These are phyloP conservation scores for Glaucomys volans DNA, from an alignment of 2,113 vertebrate genomes.

Conservation along the genomic window DNA sequence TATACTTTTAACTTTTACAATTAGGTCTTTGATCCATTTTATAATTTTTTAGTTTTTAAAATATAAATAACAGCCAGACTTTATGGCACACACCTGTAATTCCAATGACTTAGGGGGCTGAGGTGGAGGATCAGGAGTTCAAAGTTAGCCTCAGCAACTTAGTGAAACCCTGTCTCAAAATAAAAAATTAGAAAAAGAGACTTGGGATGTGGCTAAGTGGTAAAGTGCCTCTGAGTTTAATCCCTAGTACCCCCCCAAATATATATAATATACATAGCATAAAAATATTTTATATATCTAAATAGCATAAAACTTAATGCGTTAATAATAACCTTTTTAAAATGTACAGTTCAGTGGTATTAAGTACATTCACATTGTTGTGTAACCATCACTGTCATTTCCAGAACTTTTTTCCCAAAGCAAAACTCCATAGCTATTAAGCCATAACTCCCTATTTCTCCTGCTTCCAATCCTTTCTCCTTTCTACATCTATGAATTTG, in stretches of 20 bases:
- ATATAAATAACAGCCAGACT: not conserved
- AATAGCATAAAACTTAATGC: not conserved
- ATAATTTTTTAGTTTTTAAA: not conserved
- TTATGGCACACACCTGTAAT: too few species aligned
- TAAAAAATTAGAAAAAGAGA: too few species aligned
- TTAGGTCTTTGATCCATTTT: not conserved
- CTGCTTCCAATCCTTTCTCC: not conserved
- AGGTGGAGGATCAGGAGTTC: too few species aligned
- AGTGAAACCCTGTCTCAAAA: too few species aligned
- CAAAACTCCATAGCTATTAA: not conserved
- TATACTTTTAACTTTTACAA: not conserved
- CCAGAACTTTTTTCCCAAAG: not conserved
- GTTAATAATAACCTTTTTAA: not conserved
- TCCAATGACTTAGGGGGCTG: too few species aligned
- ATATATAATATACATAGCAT: too few species aligned
- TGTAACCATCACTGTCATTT: not conserved
- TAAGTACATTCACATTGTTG: not conserved
- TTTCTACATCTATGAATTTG: not conserved
- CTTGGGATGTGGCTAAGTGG: too few species aligned
- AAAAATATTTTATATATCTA: too few species aligned
- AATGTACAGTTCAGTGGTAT: not conserved
- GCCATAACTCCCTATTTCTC: not conserved
- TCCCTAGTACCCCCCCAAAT: too few species aligned
- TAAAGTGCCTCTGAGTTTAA: too few species aligned
- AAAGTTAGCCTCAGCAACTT: too few species aligned